Evolutionary conservation across 1,140 invertebrate species (phyloP).

Genomic region (Batillaria attramentaria): DNA sequence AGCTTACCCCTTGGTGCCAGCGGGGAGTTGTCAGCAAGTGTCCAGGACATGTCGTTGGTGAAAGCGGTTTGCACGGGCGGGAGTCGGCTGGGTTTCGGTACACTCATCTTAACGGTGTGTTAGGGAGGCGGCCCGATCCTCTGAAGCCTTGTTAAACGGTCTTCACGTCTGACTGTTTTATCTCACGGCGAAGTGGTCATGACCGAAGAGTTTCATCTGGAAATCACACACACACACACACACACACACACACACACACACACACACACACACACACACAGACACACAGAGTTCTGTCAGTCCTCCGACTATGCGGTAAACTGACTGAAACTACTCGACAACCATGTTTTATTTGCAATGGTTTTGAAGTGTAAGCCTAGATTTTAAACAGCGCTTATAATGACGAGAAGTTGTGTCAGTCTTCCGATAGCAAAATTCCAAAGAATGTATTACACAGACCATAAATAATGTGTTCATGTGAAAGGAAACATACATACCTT

Average conservation of each 20-base stretch:
- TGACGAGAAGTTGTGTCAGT: neutral
- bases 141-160: too few species aligned
- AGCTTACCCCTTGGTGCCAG: too few species aligned
- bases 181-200: neutral
- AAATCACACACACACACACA: neutral
- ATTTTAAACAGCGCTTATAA: neutral
- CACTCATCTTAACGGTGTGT: too few species aligned
- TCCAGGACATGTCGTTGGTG: too few species aligned
- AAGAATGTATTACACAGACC: neutral
- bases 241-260: slow-evolving; percentile 16
- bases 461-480: neutral
- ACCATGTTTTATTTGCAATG: neutral
- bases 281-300: too few species aligned
- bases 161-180: neutral
- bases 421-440: neutral
- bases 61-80: too few species aligned
- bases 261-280: slow-evolving; percentile 16
- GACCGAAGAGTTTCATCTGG: too few species aligned
- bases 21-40: too few species aligned
- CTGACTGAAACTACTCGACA: neutral
- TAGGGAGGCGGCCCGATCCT: too few species aligned
- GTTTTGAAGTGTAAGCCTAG: neutral
- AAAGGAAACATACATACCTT: too few species aligned
- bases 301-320: too few species aligned
- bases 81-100: too few species aligned